phyloP scores from a whole-genome alignment of 2,888 invertebrate genomes.

The Heliconius ethilla region DNA sequence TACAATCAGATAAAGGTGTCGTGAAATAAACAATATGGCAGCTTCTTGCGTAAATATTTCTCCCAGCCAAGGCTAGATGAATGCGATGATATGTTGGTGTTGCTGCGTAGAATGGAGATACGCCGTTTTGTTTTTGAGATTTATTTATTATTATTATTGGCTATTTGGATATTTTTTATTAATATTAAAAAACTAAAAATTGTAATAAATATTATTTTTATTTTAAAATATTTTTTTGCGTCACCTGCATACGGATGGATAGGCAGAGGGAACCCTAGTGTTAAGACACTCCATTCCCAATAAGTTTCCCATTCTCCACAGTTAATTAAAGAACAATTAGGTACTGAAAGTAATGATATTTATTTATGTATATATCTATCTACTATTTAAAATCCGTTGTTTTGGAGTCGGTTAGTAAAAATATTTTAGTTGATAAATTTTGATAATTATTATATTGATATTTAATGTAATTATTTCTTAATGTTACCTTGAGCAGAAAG shows the following conservation, averaged over 20 bases:
- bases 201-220: too few species aligned
- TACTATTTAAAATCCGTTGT: too few species aligned
- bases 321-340: too few species aligned
- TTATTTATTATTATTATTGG: background rate
- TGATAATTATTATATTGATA: background rate
- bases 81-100: background rate
- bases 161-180: too few species aligned
- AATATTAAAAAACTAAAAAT: too few species aligned
- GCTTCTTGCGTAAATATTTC: slow-evolving; percentile 19
- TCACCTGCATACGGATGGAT: too few species aligned
- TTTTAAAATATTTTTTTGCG: too few species aligned
- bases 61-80: slow-evolving; percentile 10
- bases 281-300: too few species aligned
- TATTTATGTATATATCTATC: too few species aligned
- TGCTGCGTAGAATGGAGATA: background rate
- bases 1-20: slow-evolving; percentile 3
- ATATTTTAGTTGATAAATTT: background rate
- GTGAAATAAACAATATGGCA: background rate
- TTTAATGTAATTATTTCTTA: background rate
- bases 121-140: background rate
- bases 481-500: background rate
- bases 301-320: too few species aligned
- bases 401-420: background rate
- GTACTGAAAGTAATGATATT: too few species aligned
- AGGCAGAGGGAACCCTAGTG: too few species aligned